Evolutionary conservation across 2,888 invertebrate species (phyloP).

Genomic region (Aphidoletes aphidimyza): DNA sequence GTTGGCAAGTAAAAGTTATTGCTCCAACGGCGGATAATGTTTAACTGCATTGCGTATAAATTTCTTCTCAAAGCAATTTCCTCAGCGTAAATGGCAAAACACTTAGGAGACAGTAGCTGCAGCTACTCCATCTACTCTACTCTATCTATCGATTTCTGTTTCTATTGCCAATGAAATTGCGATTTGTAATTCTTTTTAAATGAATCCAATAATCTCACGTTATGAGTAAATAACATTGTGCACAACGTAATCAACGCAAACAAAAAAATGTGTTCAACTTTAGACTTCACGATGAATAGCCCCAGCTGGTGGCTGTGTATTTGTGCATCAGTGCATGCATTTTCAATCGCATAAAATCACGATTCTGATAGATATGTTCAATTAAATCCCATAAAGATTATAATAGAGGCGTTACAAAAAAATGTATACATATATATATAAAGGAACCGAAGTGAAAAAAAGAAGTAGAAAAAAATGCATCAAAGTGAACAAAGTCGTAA

Average conservation of each 20-base stretch:
- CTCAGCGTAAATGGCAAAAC: background rate
- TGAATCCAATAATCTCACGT: slow-evolving; percentile 15
- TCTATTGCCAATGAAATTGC: background rate
- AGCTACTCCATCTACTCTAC: too few relatives aligned
- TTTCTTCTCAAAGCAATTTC: background rate
- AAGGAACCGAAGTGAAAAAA: slow-evolving; percentile 13
- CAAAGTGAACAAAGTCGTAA: background rate
- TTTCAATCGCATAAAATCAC: slow-evolving; percentile 22
- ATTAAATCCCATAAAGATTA: background rate
- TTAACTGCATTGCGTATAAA: slow-evolving; percentile 6
- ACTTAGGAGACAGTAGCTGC: background rate
- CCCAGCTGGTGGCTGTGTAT: background rate
- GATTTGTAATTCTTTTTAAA: background rate
- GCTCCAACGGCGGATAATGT: background rate
- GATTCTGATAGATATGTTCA: slow-evolving; percentile 8
- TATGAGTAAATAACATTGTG: too few relatives aligned
- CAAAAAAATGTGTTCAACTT: background rate
- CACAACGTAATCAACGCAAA: background rate
- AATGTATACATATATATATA: background rate
- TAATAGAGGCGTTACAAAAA: slow-evolving; percentile 29
- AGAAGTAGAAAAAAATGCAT: background rate
- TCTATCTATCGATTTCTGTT: too few relatives aligned
- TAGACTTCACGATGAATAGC: slow-evolving; percentile 17
- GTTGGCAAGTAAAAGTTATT: background rate
- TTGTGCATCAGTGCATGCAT: background rate